These are phyloP conservation scores for Umimayanthus kanabou DNA, from an alignment of 92 coral and sea anemone species.

Conservation along the genomic window DNA sequence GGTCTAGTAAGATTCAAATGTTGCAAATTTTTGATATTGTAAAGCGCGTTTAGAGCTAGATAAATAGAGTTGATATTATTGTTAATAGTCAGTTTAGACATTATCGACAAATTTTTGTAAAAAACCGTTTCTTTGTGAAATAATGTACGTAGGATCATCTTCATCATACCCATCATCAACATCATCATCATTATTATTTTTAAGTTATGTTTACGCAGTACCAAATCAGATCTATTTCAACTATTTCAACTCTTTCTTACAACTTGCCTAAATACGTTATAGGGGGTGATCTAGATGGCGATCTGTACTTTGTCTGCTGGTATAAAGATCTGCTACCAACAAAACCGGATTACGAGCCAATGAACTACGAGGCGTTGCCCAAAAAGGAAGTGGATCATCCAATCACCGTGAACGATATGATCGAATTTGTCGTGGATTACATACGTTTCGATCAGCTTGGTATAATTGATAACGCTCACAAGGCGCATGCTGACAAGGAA, in stretches of 20 bases:
- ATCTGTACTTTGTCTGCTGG: conserved; percentile 97
- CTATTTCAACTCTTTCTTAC: not conserved
- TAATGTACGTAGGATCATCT: no score
- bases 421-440: conserved; percentile 79
- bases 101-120: no score
- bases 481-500: conserved; percentile 82
- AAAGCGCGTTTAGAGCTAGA: no score
- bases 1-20: no score
- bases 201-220: no score
- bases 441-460: conserved; percentile 90
- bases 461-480: conserved; percentile 94
- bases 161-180: no score
- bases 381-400: conserved; percentile 54
- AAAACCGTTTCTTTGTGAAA: no score
- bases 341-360: conserved; percentile 67
- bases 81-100: no score
- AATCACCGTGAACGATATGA: conserved; percentile 86
- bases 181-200: no score
- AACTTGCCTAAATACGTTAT: not conserved
- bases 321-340: conserved; percentile 71
- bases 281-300: conserved; percentile 99
- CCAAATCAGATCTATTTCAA: no score
- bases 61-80: no score
- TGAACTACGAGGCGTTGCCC: conserved; percentile 83
- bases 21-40: no score